Conservation (phyloP, 2,888 invertebrate genomes). For the Eristalis tenax region DNA sequence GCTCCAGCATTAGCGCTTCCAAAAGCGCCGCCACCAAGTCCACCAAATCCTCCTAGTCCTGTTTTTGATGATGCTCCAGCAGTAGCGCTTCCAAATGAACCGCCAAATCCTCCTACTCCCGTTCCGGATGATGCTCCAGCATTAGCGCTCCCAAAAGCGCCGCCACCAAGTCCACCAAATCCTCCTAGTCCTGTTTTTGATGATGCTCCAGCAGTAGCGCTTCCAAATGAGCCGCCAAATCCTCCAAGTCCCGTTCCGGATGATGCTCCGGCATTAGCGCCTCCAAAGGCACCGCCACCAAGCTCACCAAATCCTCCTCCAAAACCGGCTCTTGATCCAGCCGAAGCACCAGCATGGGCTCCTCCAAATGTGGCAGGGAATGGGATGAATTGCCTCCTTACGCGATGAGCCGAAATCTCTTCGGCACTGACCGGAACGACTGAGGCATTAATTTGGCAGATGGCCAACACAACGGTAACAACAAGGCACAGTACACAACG, state of each 20-base stretch:
- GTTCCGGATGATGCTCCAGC: too few species aligned
- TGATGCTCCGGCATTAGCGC: conserved; percentile 53
- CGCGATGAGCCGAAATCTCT: not conserved
- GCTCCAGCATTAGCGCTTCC: not conserved
- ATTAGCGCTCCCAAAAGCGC: not conserved
- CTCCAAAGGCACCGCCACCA: conserved; percentile 46
- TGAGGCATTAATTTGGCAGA: not conserved
- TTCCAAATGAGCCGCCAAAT: not conserved
- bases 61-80: conserved; percentile 9
- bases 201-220: too few species aligned
- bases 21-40: conserved; percentile 7
- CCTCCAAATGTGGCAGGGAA: conserved; percentile 22
- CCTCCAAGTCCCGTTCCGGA: too few species aligned
- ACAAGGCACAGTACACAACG: not conserved
- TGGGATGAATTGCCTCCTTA: conserved; percentile 1
- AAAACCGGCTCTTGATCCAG: not conserved
- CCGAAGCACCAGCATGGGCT: not conserved
- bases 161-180: conserved; percentile 18
- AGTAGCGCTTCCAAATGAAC: conserved; percentile 49
- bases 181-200: not conserved
- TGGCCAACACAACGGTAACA: not conserved
- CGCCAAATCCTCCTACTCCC: not conserved
- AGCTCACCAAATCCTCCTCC: not conserved
- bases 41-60: not conserved
- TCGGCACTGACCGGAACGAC: not conserved